Conservation (phyloP, 2,113 vertebrate species). For the Bucco capensis region DNA sequence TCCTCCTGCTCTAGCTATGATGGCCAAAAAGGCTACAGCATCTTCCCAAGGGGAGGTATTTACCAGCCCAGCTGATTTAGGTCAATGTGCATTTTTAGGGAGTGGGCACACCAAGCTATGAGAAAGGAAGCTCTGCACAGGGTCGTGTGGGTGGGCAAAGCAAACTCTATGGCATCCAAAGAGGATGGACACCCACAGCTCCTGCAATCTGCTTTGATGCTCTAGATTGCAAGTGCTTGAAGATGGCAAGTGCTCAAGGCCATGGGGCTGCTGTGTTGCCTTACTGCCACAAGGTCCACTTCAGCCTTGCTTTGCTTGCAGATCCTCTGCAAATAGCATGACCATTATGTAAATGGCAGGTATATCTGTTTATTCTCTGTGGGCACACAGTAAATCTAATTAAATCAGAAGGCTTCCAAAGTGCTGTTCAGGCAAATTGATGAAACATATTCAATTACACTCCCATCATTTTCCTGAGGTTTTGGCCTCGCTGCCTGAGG, state of each 20-base stretch:
- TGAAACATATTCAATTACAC: constrained; percentile 7
- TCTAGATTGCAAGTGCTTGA: neutral
- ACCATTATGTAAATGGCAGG: constrained; percentile 4
- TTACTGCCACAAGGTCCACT: neutral
- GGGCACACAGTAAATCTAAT: constrained; percentile 48
- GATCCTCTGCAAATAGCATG: neutral
- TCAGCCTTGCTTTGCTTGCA: neutral
- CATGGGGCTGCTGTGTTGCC: neutral
- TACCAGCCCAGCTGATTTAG: neutral
- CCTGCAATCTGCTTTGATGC: neutral
- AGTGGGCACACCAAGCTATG: neutral
- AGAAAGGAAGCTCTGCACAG: neutral
- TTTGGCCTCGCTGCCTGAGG: neutral
- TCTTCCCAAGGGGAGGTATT: neutral
- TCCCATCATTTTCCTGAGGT: constrained; percentile 10
- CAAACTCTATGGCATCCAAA: neutral
- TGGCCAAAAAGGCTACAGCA: neutral
- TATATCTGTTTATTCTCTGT: constrained; percentile 31
- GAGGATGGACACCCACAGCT: neutral
- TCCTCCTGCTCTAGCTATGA: neutral
- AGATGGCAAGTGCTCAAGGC: neutral
- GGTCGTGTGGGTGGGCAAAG: neutral
- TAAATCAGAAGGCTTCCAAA: constrained; percentile 30
- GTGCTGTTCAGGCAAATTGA: constrained; percentile 30
- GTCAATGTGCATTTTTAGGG: neutral